phyloP scores from a whole-genome alignment of 2,113 vertebrate genomes.

The Poicephalus meyeri region DNA sequence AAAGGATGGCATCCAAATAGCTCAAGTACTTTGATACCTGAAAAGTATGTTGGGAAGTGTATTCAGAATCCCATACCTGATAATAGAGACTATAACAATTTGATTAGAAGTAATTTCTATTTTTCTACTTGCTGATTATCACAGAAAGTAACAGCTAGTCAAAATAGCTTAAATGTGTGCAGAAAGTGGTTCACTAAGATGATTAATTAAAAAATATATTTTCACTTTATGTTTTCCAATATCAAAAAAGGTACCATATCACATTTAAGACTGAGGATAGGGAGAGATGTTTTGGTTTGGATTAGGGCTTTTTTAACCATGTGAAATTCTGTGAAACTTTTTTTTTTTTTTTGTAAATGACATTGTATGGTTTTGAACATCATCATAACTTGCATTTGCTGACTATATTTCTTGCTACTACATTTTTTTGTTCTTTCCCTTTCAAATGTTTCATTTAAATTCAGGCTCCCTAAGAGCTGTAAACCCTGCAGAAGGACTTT shows the following conservation, averaged over 20 bases:
- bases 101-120: not conserved
- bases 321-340: not conserved
- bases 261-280: not conserved
- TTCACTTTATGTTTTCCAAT: not conserved
- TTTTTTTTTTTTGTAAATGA: not conserved
- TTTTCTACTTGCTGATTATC: not conserved
- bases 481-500: not conserved
- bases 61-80: not conserved
- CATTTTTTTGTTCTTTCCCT: not conserved
- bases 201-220: not conserved
- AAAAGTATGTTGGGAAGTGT: not conserved
- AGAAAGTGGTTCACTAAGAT: not conserved
- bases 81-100: not conserved
- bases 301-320: not conserved
- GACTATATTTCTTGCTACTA: not conserved
- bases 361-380: not conserved
- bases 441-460: not conserved
- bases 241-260: not conserved
- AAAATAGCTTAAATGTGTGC: not conserved
- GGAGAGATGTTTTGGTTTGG: not conserved
- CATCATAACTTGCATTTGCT: not conserved
- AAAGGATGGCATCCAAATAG: not conserved
- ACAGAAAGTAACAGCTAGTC: not conserved
- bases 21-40: not conserved
- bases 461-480: not conserved